Conservation (phyloP, 1,140 invertebrate genomes). For the Andricus grossulariae region DNA sequence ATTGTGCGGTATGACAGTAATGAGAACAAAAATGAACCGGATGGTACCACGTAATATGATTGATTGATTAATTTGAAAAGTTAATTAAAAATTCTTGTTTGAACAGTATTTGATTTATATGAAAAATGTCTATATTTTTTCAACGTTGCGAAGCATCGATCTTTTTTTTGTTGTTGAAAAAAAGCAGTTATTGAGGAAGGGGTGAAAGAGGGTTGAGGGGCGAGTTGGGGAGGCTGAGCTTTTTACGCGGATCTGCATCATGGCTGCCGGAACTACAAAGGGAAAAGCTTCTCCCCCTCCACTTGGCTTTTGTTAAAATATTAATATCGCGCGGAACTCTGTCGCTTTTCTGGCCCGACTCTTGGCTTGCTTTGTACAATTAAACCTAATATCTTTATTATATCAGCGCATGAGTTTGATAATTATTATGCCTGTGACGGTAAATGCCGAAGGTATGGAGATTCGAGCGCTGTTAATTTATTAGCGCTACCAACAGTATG, state of each 20-base stretch:
- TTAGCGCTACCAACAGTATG: not conserved
- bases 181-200: not conserved
- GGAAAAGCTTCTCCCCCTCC: conserved; percentile 20
- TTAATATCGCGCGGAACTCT: conserved; percentile 57
- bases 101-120: not conserved
- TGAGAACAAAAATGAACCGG: too few species aligned
- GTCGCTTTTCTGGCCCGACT: conserved; percentile 35
- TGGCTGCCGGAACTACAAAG: conserved; percentile 46
- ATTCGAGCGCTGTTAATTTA: conserved; percentile 11
- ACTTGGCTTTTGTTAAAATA: conserved; percentile 60
- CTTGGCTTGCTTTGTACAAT: conserved; percentile 56
- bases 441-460: not conserved
- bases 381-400: conserved; percentile 61
- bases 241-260: conserved; percentile 37
- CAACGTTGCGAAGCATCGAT: not conserved
- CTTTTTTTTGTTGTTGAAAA: not conserved
- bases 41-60: too few species aligned
- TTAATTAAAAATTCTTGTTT: not conserved
- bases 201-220: not conserved
- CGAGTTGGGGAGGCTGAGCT: conserved; percentile 12
- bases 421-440: conserved; percentile 41
- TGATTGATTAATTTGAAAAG: too few species aligned
- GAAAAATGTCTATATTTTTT: not conserved
- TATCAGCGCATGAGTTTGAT: conserved; percentile 43
- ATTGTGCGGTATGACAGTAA: too few species aligned